Base-by-base conservation (phyloP, 2,888 invertebrate genomes). In the Ethmia dodecea region DNA sequence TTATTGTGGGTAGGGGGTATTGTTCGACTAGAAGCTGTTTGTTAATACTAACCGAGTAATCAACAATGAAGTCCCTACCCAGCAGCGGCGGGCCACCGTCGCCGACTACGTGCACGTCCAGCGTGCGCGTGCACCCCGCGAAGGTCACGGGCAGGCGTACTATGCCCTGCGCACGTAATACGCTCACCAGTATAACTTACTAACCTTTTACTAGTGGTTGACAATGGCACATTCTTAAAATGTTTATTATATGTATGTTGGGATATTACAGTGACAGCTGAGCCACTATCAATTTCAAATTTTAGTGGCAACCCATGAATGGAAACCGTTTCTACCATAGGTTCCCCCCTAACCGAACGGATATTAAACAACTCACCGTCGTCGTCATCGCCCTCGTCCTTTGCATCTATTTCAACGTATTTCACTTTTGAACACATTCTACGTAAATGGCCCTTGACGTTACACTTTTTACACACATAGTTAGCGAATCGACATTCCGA, bases 221-320 rank as follows among this genome's bases (percentile, higher is more conserved):
- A 35, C 28, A 50, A 40, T 28, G 47, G 47, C 16, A 49, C 27
- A 13, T 39, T 13, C 5, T 24, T 37, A 14, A 52, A 50, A 43
- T 47, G n/a, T 3, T 0, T 34, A 13, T 38, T 33, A 20, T 46
- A 45, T 1, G 18, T 37, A 2, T 6, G 2, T 15, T 43, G 35
- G 0, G 47, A 44, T 6, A 52, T 47, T 0, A 39, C 42, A 1
- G 44, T 49, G 0, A 49, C 49, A 0, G 49, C 48, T 1, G 43
- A 45, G 1, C 47, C 47, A 12, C 45, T 47, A 24, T 47, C 42
- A 2, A 47, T 25, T 28, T 45, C 43, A 16, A 38, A 38, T 25
- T n/a, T n/a, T n/a, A n/a, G n/a, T n/a, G n/a, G n/a, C n/a, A n/a
- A n/a, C n/a, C n/a, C n/a, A n/a, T n/a, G n/a, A 15, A 29, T 15